These are phyloP conservation scores for Erpobdella octoculata DNA, from an alignment of 2,888 invertebrate species.

Conservation along the genomic window DNA sequence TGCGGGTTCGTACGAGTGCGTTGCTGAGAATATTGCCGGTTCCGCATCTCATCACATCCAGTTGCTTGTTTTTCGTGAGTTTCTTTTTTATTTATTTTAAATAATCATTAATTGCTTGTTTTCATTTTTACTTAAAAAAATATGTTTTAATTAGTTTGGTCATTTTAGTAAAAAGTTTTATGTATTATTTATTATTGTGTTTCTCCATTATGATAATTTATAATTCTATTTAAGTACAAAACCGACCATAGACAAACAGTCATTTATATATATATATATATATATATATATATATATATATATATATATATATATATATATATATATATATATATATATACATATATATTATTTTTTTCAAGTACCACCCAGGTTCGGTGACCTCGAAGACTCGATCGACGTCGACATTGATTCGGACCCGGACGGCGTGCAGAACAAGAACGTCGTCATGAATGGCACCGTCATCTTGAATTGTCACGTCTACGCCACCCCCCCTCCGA, in stretches of 20 bases:
- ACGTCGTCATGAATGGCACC: conserved; percentile 42
- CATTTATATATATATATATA: too few relatives aligned
- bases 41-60: conserved; percentile 53
- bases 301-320: too few relatives aligned
- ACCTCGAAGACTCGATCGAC: not conserved
- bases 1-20: conserved; percentile 46
- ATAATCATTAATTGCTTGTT: too few relatives aligned
- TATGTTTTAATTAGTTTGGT: too few relatives aligned
- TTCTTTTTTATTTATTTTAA: not conserved
- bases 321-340: too few relatives aligned
- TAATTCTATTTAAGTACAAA: too few relatives aligned
- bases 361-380: conserved; percentile 7
- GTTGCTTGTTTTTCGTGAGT: conserved; percentile 46
- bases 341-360: not conserved
- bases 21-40: conserved; percentile 48
- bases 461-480: conserved; percentile 47
- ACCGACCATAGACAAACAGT: too few relatives aligned
- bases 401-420: not conserved
- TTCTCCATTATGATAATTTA: too few relatives aligned
- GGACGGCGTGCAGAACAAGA: conserved; percentile 28
- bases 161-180: too few relatives aligned
- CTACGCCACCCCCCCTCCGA: conserved; percentile 45
- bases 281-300: too few relatives aligned
- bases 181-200: too few relatives aligned
- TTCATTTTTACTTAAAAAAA: too few relatives aligned